Evolutionary conservation across 1,140 invertebrate genomes (phyloP).

Genomic region (Drosophila erecta): DNA sequence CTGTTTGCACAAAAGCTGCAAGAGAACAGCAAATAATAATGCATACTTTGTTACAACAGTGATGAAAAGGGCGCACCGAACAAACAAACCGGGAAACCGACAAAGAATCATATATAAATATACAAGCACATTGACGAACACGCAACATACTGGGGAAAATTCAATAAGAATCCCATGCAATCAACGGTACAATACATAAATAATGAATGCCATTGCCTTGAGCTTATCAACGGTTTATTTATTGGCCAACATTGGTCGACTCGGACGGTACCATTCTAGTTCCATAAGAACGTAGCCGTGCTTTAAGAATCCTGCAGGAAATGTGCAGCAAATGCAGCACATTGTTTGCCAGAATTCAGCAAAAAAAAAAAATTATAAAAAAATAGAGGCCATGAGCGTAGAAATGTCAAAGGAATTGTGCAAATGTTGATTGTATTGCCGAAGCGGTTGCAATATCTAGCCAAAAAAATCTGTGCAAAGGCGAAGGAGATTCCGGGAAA

Average conservation of each 20-base stretch:
- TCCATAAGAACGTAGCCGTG: not conserved
- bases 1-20: slow-evolving; percentile 55
- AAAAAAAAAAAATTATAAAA: not conserved
- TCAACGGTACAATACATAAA: slow-evolving; percentile 75
- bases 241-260: slow-evolving; percentile 55
- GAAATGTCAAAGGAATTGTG: slow-evolving; percentile 71
- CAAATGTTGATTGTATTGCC: slow-evolving; percentile 79
- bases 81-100: slow-evolving; percentile 11
- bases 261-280: slow-evolving; percentile 4
- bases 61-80: slow-evolving; percentile 40
- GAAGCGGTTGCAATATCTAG: slow-evolving; percentile 50
- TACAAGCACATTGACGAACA: slow-evolving; percentile 6
- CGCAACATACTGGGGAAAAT: slow-evolving; percentile 39
- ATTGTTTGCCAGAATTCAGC: slow-evolving; percentile 50
- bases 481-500: slow-evolving; percentile 55
- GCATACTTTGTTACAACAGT: slow-evolving; percentile 32
- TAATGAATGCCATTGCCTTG: slow-evolving; percentile 77
- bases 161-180: slow-evolving; percentile 71
- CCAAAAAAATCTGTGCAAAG: slow-evolving; percentile 44
- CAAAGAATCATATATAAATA: slow-evolving; percentile 48
- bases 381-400: slow-evolving; percentile 6
- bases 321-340: slow-evolving; percentile 62
- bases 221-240: slow-evolving; percentile 78
- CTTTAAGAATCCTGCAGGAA: slow-evolving; percentile 49
- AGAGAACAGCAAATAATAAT: slow-evolving; percentile 42